Conservation (phyloP, 2,113 vertebrate species). For the Albula goreensis region DNA sequence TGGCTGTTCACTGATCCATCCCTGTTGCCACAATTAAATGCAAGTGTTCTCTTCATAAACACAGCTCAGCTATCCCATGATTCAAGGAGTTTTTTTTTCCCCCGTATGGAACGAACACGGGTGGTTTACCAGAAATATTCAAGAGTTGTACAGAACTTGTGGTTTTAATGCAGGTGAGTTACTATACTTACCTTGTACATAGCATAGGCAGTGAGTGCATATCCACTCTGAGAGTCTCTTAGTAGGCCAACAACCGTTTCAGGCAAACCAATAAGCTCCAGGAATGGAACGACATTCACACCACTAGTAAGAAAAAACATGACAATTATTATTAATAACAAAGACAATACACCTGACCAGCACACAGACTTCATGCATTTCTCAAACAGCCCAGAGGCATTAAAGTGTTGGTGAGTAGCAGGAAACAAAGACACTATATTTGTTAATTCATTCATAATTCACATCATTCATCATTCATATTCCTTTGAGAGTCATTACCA, state of each 20-base stretch:
- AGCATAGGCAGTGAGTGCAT: conserved; percentile 88
- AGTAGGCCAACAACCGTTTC: conserved; percentile 75
- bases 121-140: no score
- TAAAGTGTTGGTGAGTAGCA: not conserved
- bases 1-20: no score
- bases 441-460: no score
- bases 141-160: no score
- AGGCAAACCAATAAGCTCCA: conserved; percentile 79
- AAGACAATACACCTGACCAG: not conserved
- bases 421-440: no score
- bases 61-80: no score
- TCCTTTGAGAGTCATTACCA: not conserved
- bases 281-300: conserved; percentile 82
- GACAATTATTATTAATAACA: not conserved
- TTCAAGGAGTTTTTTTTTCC: no score
- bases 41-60: no score
- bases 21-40: no score
- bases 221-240: conserved; percentile 83
- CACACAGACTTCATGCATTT: not conserved
- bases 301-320: conserved; percentile 66
- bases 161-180: not conserved
- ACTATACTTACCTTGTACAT: conserved; percentile 88
- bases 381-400: not conserved
- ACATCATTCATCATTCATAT: no score
- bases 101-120: no score